phyloP scores from a whole-genome alignment of 2,888 invertebrate species.

The Chrysomela aeneicollis region DNA sequence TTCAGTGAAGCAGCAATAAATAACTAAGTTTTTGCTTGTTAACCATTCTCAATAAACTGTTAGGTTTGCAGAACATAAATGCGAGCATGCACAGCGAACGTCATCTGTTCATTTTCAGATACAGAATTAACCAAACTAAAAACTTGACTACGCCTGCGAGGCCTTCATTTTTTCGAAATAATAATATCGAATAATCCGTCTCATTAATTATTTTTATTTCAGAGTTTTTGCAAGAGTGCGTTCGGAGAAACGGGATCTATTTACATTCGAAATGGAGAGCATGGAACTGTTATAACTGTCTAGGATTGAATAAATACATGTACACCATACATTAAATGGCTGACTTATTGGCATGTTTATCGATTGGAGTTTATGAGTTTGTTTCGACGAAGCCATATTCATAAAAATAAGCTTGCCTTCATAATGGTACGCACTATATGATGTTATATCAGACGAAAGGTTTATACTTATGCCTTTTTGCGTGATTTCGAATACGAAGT shows the following conservation, averaged over 20 bases:
- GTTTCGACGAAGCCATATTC: slow-evolving; percentile 44
- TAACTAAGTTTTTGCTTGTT: slow-evolving; percentile 38
- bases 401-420: slow-evolving; percentile 35
- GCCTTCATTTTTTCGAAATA: slow-evolving; percentile 23
- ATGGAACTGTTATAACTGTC: slow-evolving; percentile 39
- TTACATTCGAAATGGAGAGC: slow-evolving; percentile 38
- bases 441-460: neutral
- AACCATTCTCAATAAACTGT: slow-evolving; percentile 37
- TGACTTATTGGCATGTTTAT: slow-evolving; percentile 35
- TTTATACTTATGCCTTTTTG: neutral
- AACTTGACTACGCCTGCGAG: slow-evolving; percentile 28
- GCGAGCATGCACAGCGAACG: slow-evolving; percentile 29
- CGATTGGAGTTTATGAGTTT: slow-evolving; percentile 42
- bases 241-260: slow-evolving; percentile 15
- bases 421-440: slow-evolving; percentile 9
- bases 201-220: slow-evolving; percentile 41
- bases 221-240: slow-evolving; percentile 12
- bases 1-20: slow-evolving; percentile 33
- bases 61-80: slow-evolving; percentile 38
- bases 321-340: slow-evolving; percentile 37
- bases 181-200: slow-evolving; percentile 29
- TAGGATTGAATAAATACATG: slow-evolving; percentile 33
- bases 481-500: neutral
- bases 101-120: slow-evolving; percentile 37
- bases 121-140: slow-evolving; percentile 24